phyloP scores from a whole-genome alignment of 2,797 vertebrate species.

The Masticophis lateralis region DNA sequence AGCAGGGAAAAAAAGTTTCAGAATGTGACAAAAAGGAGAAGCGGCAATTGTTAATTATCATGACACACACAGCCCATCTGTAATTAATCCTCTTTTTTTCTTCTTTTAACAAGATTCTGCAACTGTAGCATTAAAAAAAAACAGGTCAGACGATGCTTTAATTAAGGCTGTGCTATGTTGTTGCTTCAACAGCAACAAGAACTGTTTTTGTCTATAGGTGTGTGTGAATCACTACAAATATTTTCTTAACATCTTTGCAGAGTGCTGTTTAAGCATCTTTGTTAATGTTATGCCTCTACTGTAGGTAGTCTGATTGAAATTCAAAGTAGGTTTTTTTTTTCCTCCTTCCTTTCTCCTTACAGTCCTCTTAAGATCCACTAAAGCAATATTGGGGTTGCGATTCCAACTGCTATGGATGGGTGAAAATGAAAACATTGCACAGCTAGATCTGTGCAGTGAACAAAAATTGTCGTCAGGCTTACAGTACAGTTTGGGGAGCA shows the following conservation, averaged over 20 bases:
- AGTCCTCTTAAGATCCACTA: conserved; percentile 53
- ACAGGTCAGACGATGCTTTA: conserved; percentile 68
- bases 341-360: conserved; percentile 38
- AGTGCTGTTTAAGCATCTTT: conserved; percentile 67
- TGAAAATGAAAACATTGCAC: conserved; percentile 47
- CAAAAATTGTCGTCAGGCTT: neutral
- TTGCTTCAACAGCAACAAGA: conserved; percentile 66
- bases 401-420: conserved; percentile 49
- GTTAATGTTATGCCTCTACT: conserved; percentile 60
- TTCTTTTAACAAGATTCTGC: conserved; percentile 62
- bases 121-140: conserved; percentile 61
- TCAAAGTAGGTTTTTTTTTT: conserved; percentile 49
- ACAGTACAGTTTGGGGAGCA: neutral
- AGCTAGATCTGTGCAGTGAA: conserved; percentile 6
- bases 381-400: conserved; percentile 32
- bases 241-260: conserved; percentile 71
- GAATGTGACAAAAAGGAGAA: conserved; percentile 68
- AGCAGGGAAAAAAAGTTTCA: conserved; percentile 55
- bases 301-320: conserved; percentile 66
- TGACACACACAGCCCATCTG: conserved; percentile 67
- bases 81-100: conserved; percentile 61
- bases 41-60: conserved; percentile 68
- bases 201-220: conserved; percentile 67
- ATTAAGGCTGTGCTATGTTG: conserved; percentile 65
- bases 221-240: conserved; percentile 69